These are phyloP conservation scores for Bombus picipes DNA, from an alignment of 1,140 invertebrate species.

Conservation along the genomic window DNA sequence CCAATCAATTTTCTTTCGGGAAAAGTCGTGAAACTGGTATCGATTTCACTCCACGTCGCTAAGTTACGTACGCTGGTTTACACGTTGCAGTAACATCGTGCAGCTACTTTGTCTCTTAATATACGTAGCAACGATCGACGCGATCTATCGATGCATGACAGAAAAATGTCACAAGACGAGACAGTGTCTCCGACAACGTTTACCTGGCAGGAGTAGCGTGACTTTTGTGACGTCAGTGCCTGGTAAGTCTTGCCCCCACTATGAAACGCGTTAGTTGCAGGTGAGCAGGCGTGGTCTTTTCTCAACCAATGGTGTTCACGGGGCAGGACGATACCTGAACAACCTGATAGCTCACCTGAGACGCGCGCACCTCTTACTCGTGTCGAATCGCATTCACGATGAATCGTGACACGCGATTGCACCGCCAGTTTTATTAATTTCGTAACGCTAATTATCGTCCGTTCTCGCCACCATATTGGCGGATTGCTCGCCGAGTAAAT, in stretches of 20 bases:
- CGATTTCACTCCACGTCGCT: too few species aligned
- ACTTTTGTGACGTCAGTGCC: slow-evolving; percentile 76
- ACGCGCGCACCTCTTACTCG: slow-evolving; percentile 56
- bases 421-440: slow-evolving; percentile 27
- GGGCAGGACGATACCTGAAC: slow-evolving; percentile 75
- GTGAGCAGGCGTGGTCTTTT: slow-evolving; percentile 75
- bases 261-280: slow-evolving; percentile 61
- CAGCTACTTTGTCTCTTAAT: not conserved
- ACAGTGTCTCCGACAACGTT: slow-evolving; percentile 39
- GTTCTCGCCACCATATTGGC: not conserved
- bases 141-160: not conserved
- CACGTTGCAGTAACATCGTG: not conserved
- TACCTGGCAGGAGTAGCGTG: slow-evolving; percentile 64
- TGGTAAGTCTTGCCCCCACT: slow-evolving; percentile 70
- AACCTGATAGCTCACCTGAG: slow-evolving; percentile 74
- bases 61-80: too few species aligned
- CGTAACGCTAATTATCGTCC: slow-evolving; percentile 1
- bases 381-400: slow-evolving; percentile 41
- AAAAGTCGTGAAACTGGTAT: too few species aligned
- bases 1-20: not conserved
- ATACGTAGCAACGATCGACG: not conserved
- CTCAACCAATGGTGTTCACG: slow-evolving; percentile 75
- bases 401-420: slow-evolving; percentile 45
- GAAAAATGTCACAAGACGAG: slow-evolving; percentile 38
- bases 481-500: not conserved